Evolutionary conservation across 2,888 invertebrate species (phyloP).

Genomic region (Saturnia japonica): DNA sequence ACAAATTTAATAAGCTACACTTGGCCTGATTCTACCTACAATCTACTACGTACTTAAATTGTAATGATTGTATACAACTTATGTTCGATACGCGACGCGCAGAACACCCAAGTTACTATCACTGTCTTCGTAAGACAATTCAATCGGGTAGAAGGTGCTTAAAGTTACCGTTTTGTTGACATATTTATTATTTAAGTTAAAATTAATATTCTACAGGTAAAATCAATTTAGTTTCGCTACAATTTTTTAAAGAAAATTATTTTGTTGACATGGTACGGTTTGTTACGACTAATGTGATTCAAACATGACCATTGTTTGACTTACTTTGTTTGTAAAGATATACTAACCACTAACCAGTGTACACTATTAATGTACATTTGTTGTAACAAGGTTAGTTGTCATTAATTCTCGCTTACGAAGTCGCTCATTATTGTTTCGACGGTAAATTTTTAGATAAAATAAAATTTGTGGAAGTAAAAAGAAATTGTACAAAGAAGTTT

Average conservation of each 20-base stretch:
- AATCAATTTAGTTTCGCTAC: background rate
- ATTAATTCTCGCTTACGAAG: background rate
- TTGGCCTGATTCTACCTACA: too few species aligned
- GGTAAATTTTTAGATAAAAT: background rate
- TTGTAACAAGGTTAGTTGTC: conserved; percentile 4
- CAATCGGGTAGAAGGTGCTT: too few species aligned
- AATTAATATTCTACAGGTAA: background rate
- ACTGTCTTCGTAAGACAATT: too few species aligned
- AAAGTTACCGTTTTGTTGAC: too few species aligned
- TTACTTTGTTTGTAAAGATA: conserved; percentile 19
- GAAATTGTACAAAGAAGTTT: too few species aligned
- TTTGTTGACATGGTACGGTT: conserved; percentile 20
- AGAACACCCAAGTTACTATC: too few species aligned
- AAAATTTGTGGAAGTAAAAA: background rate
- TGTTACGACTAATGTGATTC: conserved; percentile 31
- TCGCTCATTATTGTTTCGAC: background rate
- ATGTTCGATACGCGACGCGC: too few species aligned
- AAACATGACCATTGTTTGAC: conserved; percentile 32
- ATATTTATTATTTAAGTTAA: too few species aligned
- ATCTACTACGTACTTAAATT: too few species aligned
- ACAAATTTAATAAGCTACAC: too few species aligned
- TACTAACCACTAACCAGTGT: background rate
- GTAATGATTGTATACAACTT: too few species aligned
- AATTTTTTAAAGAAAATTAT: background rate
- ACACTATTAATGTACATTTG: background rate